Evolutionary conservation across 2,888 invertebrate genomes (phyloP), one percentile per base, ranked within the genome.

Genomic region (Agriopis marginaria): DNA sequence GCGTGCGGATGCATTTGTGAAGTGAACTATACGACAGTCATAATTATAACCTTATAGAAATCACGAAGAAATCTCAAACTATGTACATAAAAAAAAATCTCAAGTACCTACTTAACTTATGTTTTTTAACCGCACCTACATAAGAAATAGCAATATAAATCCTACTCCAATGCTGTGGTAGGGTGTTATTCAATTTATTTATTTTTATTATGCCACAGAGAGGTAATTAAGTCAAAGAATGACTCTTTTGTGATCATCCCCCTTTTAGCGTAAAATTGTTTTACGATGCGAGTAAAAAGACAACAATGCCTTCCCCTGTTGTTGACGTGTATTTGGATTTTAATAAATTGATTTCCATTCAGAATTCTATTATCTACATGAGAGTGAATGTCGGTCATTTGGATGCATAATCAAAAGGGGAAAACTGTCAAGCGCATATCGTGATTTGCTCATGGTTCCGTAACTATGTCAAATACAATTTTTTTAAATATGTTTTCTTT

Each of bases 151-250:
- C 40, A 55, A 42, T 7, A 12, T 11, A n/a, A n/a, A 39, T 8
- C n/a, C 8, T 39, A 54, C 8, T n/a, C 14, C 9, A n/a, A 40
- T 7, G 11, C 23, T 6, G 45, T 40, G 8, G 3, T 14, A 56
- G 42, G 55, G 40, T 53, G 59, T 77, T 78, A 82, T 81, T 83
- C 78, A 78, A 77, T 75, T 78, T 78, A 75, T 78, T 76, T 81
- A 78, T 76, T 63, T 81, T 79, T 81, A 78, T 79, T 77, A 81
- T 78, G 75, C 76, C 80, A 78, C 77, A 76, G 77, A 76, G 79
- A 78, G 76, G 78, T 81, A 81, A 82, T 86, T 81, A 81, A 79
- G 74, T 68, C 74, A 74, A 74, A 74, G 75, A 77, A 81, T 78
- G 80, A 79, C 74, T 76, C 77, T 78, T 74, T 80, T 81, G 79